These are phyloP conservation scores for Tortrix viridana DNA, from an alignment of 2,888 invertebrate species.

Conservation along the genomic window DNA sequence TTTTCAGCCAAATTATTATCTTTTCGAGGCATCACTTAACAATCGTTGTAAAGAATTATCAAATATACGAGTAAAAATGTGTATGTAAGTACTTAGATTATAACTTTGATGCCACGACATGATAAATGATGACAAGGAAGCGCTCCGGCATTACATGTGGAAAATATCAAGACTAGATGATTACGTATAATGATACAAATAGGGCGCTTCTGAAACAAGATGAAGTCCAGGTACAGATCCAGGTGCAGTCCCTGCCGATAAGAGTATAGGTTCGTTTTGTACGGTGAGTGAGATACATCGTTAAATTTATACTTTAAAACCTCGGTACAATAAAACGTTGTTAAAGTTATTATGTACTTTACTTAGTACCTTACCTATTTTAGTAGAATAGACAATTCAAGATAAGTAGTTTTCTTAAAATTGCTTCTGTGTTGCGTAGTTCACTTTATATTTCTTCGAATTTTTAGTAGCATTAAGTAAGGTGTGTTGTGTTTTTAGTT, in stretches of 20 bases:
- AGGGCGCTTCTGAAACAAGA: slow-evolving; percentile 6
- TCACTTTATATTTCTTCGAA: too few species aligned
- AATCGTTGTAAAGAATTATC: neutral
- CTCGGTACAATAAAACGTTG: too few species aligned
- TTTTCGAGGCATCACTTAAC: slow-evolving; percentile 7
- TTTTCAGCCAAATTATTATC: slow-evolving; percentile 1
- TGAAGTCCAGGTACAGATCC: neutral
- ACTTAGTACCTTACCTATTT: neutral
- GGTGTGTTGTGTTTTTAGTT: too few species aligned
- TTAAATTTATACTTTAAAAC: too few species aligned
- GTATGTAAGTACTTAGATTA: too few species aligned
- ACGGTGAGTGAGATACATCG: too few species aligned
- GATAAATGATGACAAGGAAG: slow-evolving; percentile 3
- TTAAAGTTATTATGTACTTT: neutral
- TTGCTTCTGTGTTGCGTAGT: too few species aligned
- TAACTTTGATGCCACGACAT: slow-evolving; percentile 1
- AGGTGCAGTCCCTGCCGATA: neutral
- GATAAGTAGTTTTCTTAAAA: too few species aligned
- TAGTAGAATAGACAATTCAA: too few species aligned
- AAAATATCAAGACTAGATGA: slow-evolving; percentile 25
- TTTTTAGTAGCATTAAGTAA: too few species aligned
- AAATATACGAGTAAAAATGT: too few species aligned
- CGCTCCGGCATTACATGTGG: slow-evolving; percentile 16
- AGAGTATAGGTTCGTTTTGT: neutral
- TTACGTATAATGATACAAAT: slow-evolving; percentile 14